Conservation (phyloP, 2,888 invertebrate species). For the Ophonus ardosiacus region DNA sequence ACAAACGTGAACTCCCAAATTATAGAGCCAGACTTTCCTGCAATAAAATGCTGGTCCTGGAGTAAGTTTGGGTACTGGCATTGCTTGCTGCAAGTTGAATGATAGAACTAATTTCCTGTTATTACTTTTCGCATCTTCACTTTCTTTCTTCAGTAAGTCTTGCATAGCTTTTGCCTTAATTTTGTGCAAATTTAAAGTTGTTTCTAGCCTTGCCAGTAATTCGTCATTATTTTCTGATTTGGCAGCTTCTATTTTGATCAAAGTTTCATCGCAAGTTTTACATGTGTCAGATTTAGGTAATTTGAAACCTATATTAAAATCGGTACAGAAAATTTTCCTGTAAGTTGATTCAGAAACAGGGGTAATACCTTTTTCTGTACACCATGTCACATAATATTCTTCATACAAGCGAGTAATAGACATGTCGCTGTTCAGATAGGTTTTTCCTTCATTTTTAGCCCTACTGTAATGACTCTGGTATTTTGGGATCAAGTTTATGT, state of each 20-base stretch:
- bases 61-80: slow-evolving; percentile 66
- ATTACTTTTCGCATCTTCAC: slow-evolving; percentile 51
- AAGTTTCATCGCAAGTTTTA: slow-evolving; percentile 63
- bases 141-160: slow-evolving; percentile 64
- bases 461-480: slow-evolving; percentile 65
- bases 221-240: background rate
- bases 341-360: slow-evolving; percentile 12
- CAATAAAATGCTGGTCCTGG: slow-evolving; percentile 67
- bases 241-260: slow-evolving; percentile 57
- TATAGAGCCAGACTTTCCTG: slow-evolving; percentile 67
- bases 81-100: slow-evolving; percentile 67
- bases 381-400: slow-evolving; percentile 11
- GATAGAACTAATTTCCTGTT: slow-evolving; percentile 60
- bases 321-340: slow-evolving; percentile 62
- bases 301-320: slow-evolving; percentile 67
- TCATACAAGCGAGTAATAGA: background rate
- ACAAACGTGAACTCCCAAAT: slow-evolving; percentile 67
- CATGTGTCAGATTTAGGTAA: slow-evolving; percentile 66
- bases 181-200: slow-evolving; percentile 63
- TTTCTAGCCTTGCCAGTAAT: background rate
- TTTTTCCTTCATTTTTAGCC: slow-evolving; percentile 59
- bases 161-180: slow-evolving; percentile 65
- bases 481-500: slow-evolving; percentile 65
- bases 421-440: background rate
- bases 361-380: background rate